Base-by-base conservation (phyloP, 2,888 invertebrate species). In the Lydus trimaculatus region DNA sequence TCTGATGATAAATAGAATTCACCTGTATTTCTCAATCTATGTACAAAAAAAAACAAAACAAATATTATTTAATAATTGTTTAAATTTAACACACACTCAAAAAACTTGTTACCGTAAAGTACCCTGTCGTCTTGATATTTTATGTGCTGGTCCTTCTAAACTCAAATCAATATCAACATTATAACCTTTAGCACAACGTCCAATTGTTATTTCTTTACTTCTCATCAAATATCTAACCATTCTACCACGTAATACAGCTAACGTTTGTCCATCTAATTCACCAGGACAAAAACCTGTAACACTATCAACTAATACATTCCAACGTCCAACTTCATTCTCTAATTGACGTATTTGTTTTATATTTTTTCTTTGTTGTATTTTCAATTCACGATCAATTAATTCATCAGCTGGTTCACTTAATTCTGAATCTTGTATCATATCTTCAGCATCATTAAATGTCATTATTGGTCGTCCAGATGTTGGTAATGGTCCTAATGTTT, bases 1-100 rank as follows among this genome's bases (percentile, higher is more conserved):
- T 98, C 97, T 59, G 98, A 98, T 23, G 94, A 93, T 78, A 99
- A 90, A 82, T 95, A 95, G 85, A 98, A 99, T 83, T 98, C 98
- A 0, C 98, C 98, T 74, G 94, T 96, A 84, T 95, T 96, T 64
- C 96, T 89, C 72, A 98, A 88, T 61, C 92, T 90, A 67, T 17
- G n/a, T n/a, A 15, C 31, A 79, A 15, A 5, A 39, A 4, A 39
- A 36, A 11, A 13, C 15, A 31, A 56, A 31, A 62, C 9, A n/a
- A n/a, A n/a, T n/a, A n/a, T n/a, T n/a, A n/a, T n/a, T n/a, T n/a
- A n/a, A n/a, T n/a, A n/a, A n/a, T n/a, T n/a, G n/a, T 8, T 31
- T 25, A 23, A 23, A 25, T 36, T 31, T 28, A 17, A 13, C 23
- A 60, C 13, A 31, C 43, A 15, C 1, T 17, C n/a, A 2, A 65